Base-by-base conservation (phyloP, 2,888 invertebrate species). In the Apoda limacodes region DNA sequence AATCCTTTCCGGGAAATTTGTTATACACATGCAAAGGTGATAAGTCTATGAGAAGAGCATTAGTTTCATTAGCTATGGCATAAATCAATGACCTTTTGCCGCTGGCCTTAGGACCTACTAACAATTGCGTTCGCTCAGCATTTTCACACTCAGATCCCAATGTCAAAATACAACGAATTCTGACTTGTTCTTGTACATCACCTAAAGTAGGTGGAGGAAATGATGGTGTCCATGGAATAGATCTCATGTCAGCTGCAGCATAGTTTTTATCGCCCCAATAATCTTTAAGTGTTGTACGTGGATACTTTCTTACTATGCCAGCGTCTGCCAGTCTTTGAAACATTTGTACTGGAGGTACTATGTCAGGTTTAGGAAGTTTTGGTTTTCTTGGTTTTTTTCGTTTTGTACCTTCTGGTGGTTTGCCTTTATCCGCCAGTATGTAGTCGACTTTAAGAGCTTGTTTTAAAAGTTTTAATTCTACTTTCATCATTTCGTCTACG, bases 41-140 rank as follows among this genome's bases (percentile, higher is more conserved):
- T 9, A 93, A 64, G 50, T 93, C 92, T 54, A 93, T 88, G 9
- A 93, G 60, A 22, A 90, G 85, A 3, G 92, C 87, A 28, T 88
- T 87, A 1, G 88, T 84, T 66, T 91, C 90, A 2, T 85, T 85
- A 41, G 90, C 92, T 14, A 93, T 78, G 0, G 90, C 89, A 46
- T 91, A 83, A 0, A 86, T 84, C 30, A 93, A 62, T 37, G 88
- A 81, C 49, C 83, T 85, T 62, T 93, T 92, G 1, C 92, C 93
- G 19, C 83, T 78, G 14, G 84, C 82, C 27, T 83, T 74, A 1
- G 90, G 87, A 0, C 93, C 93, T 14, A 85, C 85, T 12, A 93
- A 71, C 29, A 91, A 60, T 12, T 90, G 84, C 0, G 89, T 85
- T 57, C 82, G 78, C 5, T 70, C 63, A 29, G 68, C 70, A 28